Evolutionary conservation across 2,797 vertebrate species (phyloP), one percentile per base, ranked within the genome.

Genomic region (Hemitrygon akajei): DNA sequence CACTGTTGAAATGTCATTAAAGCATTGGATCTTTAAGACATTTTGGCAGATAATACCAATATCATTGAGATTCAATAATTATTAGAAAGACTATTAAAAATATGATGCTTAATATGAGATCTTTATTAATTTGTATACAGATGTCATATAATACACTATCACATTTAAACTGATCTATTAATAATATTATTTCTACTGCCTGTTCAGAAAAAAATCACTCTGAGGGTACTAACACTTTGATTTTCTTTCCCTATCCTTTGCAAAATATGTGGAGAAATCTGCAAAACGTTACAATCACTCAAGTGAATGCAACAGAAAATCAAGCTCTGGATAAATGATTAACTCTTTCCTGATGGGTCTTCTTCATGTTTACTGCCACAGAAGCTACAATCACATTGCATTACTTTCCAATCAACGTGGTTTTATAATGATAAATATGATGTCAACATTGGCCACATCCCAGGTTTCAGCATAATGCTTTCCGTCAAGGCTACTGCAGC

Each of bases 401-500:
- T 76, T 93, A 93, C 91, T 93, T 25, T 93, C 91, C 91, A 93
- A 93, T 56, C 40, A 93, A 76, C 40, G 12, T 92, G 71, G 40
- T 22, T 40, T 93, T 93, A 75, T 76, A 93, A 75, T 56, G 91
- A 40, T 34, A 75, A 91, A 27, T 93, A 56, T 47, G 76, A 76
- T 76, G 71, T 93, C 71, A 93, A 76, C 71, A 91, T 40, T 56
- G 40, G 34, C 75, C 69, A 56, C 71, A 22, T 93, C 71, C 91
- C 40, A 76, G 71, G 58, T 91, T 91, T 91, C 71, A 91, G n/a
- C 71, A 76, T 40, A 87, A 95, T 63, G 95, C 34, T 93, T 86
- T 94, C 94, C 27, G 93, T 94, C 94, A 94, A 94, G 94, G 94
- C 95, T 93, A 94, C 95, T 91, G 95, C 95, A 95, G 95, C 94